These are phyloP conservation scores for Excalfactoria chinensis DNA, from an alignment of 2,113 vertebrate species.

Conservation along the genomic window DNA sequence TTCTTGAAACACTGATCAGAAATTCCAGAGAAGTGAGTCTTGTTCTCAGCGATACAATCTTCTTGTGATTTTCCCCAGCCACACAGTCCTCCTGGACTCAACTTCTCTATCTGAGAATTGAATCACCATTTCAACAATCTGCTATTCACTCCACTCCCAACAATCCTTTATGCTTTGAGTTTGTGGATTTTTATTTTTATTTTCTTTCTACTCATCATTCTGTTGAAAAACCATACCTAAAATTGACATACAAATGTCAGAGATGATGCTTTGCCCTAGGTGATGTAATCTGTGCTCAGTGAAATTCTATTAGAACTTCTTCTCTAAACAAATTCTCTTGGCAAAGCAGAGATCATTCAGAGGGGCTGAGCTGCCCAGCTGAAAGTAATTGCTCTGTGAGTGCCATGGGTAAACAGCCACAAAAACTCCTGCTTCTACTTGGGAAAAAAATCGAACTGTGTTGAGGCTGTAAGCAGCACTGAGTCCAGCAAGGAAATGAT, in stretches of 20 bases:
- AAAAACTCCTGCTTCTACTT: not conserved
- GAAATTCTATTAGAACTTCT: not conserved
- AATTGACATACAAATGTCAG: not conserved
- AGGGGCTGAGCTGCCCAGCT: not conserved
- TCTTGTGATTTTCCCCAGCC: not conserved
- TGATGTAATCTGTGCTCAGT: not conserved
- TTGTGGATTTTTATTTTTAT: not conserved
- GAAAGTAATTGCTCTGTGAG: not conserved
- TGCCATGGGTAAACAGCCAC: not conserved
- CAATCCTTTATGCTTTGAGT: not conserved
- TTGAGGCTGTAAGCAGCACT: not conserved
- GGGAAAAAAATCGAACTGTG: not conserved
- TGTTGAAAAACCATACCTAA: not conserved
- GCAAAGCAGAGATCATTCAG: not conserved
- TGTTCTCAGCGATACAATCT: not conserved
- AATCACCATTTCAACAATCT: not conserved
- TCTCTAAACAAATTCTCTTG: not conserved
- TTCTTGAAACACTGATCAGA: not conserved
- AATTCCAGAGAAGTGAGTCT: not conserved
- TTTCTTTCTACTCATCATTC: not conserved
- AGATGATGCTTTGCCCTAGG: not conserved
- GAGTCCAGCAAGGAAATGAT: constrained; percentile 6
- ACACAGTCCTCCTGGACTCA: not conserved
- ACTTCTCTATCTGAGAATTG: not conserved
- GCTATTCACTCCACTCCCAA: not conserved